phyloP scores from a whole-genome alignment of 2,888 invertebrate species.

The Andrena hattorfiana region DNA sequence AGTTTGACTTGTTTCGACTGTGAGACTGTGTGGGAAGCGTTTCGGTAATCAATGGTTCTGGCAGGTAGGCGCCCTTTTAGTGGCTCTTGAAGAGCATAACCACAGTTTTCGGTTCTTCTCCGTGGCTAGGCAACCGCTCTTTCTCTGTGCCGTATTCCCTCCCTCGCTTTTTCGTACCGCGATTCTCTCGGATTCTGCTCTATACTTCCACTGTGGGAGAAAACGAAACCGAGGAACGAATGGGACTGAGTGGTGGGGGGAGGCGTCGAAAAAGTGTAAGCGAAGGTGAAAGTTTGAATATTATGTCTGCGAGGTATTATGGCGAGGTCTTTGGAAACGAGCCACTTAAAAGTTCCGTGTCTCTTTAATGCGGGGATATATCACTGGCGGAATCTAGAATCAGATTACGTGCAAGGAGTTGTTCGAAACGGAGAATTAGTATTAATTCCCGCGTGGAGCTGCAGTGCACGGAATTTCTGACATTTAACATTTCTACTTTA shows the following conservation, averaged over 20 bases:
- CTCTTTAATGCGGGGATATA: slow-evolving; percentile 28
- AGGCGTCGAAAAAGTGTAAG: neutral
- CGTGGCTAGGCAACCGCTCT: slow-evolving; percentile 71
- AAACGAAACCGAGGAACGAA: slow-evolving; percentile 20
- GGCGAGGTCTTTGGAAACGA: neutral
- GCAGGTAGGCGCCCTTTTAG: slow-evolving; percentile 83
- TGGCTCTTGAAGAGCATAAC: slow-evolving; percentile 77
- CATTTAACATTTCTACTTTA: too few relatives aligned
- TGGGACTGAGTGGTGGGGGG: neutral
- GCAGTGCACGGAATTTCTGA: neutral
- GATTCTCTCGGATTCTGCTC: slow-evolving; percentile 39
- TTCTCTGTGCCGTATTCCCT: slow-evolving; percentile 51
- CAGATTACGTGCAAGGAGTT: neutral
- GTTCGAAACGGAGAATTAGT: slow-evolving; percentile 16
- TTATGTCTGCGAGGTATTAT: slow-evolving; percentile 9
- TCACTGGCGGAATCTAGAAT: slow-evolving; percentile 2
- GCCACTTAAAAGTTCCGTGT: slow-evolving; percentile 28
- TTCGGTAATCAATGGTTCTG: slow-evolving; percentile 84
- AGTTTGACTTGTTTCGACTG: slow-evolving; percentile 79
- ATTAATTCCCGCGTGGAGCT: neutral
- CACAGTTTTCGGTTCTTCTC: slow-evolving; percentile 73
- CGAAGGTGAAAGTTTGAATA: slow-evolving; percentile 38
- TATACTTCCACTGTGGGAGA: slow-evolving; percentile 41
- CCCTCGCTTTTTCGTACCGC: slow-evolving; percentile 53
- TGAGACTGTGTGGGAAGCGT: slow-evolving; percentile 83